Evolutionary conservation across 1,140 invertebrate species (phyloP), one percentile per base, ranked within the genome.

Genomic region (Conus ventricosus): DNA sequence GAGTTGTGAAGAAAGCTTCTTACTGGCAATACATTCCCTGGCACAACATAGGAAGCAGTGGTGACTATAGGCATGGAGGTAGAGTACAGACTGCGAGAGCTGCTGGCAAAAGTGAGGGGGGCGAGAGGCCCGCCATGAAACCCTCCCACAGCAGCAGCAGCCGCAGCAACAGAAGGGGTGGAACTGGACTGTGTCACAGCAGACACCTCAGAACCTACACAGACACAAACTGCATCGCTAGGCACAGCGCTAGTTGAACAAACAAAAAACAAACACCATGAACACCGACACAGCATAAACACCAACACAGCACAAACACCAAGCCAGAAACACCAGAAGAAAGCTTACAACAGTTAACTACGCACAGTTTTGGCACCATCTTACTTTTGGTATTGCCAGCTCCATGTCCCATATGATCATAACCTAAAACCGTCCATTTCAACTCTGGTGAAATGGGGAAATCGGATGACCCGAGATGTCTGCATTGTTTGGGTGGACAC

Each of bases 41-140:
- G 85, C 60, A 92, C 87, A 60, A 91, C 91, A 89, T 92, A 92
- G 53, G 90, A 91, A 88, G 91, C 91, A 90, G 88, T 92, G 57
- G 90, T 90, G n/a, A 91, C 90, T 85, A 91, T 88, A 89, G 91
- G 91, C 85, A 91, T 87, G 84, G 89, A 78, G 71, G 90, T 90
- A 57, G 89, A 90, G 57, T 76, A 88, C 85, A 88, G 84, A 89
- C 63, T 88, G 54, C 75, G 90, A 84, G 89, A 78, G 80, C 84
- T 89, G 87, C 89, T 91, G 85, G 90, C 80, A 60, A 89, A 84
- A 87, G 89, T 83, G 80, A 86, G 88, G 57, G 86, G 87, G 82
- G 88, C 88, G 85, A 89, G 86, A 51, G 85, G 90, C 83, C 90
- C 71, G 53, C 90, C 89, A 75, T 92, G 91, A 89, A 90, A 91